Evolutionary conservation across 2,113 vertebrate species (phyloP), one percentile per base, ranked within the genome.

Genomic region (Tichodroma muraria): DNA sequence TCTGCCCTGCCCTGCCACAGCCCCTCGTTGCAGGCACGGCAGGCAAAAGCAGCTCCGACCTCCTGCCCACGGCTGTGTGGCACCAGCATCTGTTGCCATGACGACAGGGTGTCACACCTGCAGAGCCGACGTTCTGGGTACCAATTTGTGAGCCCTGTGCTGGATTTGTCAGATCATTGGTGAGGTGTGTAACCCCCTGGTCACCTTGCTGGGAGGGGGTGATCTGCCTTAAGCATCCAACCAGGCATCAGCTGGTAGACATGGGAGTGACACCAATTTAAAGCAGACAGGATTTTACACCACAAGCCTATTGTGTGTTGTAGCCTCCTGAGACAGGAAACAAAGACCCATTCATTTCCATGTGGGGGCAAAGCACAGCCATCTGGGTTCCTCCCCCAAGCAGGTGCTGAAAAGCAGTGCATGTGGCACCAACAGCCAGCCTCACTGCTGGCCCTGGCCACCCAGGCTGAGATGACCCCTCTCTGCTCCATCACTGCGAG

Each of bases 51-150:
- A 88, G 76, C 10, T 1, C 56, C 0, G 15, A 69, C 85, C 88
- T 88, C 64, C 92, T 90, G 89, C 95, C 93, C 86, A 37, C 2
- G 20, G 72, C 86, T 83, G 65, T 73, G 15, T 37, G 4, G 79
- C 53, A 19, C 40, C 89, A 69, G 91, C 75, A 95, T 91, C 91
- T 47, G 94, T 92, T 91, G 95, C 53, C 93, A 91, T 94, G 84
- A 59, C 80, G 0, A 82, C 78, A 0, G 87, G 80, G 85, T 94
- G 84, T 97, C 95, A 94, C 91, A 92, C 91, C 94, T 93, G 94
- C 86, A 82, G 87, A 94, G 94, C 84, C 6, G 1, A 86, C 45
- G 35, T 53, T 80, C 88, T 3, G 44, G 93, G 73, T 89, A 82
- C 88, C 81, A 56, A 6, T 91, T 87, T 82, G 75, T 68, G 84